Evolutionary conservation across 2,888 invertebrate genomes (phyloP), one percentile per base, ranked within the genome.

Genomic region (Tachina lurida): DNA sequence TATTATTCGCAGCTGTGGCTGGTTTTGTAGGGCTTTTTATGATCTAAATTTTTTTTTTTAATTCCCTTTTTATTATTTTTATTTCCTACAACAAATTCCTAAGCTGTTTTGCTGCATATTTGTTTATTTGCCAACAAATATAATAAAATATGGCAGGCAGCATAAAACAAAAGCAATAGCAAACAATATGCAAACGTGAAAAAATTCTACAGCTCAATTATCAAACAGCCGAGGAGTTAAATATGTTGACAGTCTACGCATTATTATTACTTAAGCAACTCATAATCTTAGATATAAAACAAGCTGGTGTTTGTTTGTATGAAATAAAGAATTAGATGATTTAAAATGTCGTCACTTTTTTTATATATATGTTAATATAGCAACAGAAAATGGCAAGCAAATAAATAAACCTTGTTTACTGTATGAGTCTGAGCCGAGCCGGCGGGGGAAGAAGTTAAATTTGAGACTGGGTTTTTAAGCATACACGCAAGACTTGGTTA

Each of bases 311-410:
- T 8, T 12, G 39, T 41, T 13, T 10, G 19, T 52, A 10, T 2
- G 19, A 7, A 31, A 31, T 7, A 31, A 31, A 22, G 4, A 3
- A 15, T 49, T 0, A 54, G 63, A 67, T 74, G 74, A 82, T 75
- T 75, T 70, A 70, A 68, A 81, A 75, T 81, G 75, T 81, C 81
- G 70, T 47, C 70, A 83, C 77, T 73, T 77, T 52, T 60, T 19
- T 45, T 60, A 15, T n/a, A n/a, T n/a, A n/a, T n/a, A 39, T 63
- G 56, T 47, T 31, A 22, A 19, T 62, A 19, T 68, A 81, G 31
- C 3, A 45, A 19, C 45, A 47, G 12, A 47, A 73, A 47, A 10
- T 49, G 52, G n/a, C 12, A 15, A 39, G 31, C 22, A 63, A 74
- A 10, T 17, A 74, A 63, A 52, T 43, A 62, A 74, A 13, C 19